phyloP scores from a whole-genome alignment of 2,888 invertebrate species.

The Geophilus truncorum region DNA sequence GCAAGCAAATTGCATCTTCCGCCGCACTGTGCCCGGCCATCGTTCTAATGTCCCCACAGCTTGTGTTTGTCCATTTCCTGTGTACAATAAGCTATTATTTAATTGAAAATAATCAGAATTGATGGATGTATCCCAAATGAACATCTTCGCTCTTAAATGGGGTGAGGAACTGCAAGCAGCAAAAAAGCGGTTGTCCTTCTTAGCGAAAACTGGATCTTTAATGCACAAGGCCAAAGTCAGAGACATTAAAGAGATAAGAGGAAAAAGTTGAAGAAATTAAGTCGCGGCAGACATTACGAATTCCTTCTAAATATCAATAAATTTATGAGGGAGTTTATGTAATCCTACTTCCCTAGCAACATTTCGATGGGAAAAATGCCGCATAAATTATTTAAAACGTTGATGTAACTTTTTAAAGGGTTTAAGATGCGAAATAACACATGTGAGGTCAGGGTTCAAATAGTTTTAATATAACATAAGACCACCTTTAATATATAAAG shows the following conservation, averaged over 20 bases:
- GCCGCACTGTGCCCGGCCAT: neutral
- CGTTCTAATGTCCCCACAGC: neutral
- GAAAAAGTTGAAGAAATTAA: neutral
- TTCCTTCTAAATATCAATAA: too few species aligned
- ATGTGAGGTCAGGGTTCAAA: too few species aligned
- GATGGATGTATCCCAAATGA: neutral
- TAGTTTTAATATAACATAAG: too few species aligned
- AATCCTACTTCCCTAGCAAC: too few species aligned
- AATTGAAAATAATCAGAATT: neutral
- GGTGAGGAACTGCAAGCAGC: neutral
- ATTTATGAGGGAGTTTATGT: too few species aligned
- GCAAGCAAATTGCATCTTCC: constrained; percentile 5
- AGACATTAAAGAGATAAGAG: neutral
- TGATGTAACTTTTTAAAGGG: too few species aligned
- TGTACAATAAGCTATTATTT: neutral
- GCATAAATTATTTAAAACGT: too few species aligned
- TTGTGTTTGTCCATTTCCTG: neutral
- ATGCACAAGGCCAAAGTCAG: neutral
- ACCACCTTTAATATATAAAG: too few species aligned
- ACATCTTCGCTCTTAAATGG: neutral
- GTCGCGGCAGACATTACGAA: too few species aligned
- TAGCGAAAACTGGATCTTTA: neutral
- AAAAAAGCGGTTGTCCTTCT: neutral
- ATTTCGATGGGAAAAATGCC: too few species aligned
- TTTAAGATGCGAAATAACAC: too few species aligned